Base-by-base conservation (phyloP, 2,113 vertebrate species). In the Sminthopsis crassicaudata region DNA sequence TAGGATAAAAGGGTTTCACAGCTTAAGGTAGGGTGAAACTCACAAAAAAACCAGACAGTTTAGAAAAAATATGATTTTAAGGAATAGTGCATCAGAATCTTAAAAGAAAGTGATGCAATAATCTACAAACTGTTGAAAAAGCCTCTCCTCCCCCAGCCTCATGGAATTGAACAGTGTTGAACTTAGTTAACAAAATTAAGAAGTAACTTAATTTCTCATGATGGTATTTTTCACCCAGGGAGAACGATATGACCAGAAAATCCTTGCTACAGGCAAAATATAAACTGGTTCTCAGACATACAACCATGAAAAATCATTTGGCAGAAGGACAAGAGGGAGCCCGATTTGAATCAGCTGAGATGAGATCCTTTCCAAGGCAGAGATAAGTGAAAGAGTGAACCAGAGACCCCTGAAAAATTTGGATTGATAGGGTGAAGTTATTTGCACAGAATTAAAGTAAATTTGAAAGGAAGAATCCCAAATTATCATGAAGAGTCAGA, bases 371-470 rank as follows among this genome's bases (percentile, higher is more conserved):
- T 0, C 1, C 16, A 91, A 46, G 50, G 19, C 53, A 93, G 93
- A 90, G n/a, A 89, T 55, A 46, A 94, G 25, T 14, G 60, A 91
- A 52, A 90, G 52, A 67, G 53, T 53, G 52, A 90, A 19, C 11
- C 16, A 46, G 27, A 76, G 60, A 55, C n/a, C 51, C 52, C 76
- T 27, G 84, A 42, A 46, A 46, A 94, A 91, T 53, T 42, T 84
- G 10, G 19, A 12, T 25, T 90, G 88, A 89, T 42, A 76, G 90
- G 92, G 89, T 7, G 84, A 93, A 84, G 93, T 93, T 57, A 76
- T 91, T 91, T 94, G 54, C 96, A 90, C 23, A 91, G 94, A 95
- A 96, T 97, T 91, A 95, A 90, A 84, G 67, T 7, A 42, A 42
- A 19, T 76, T 42, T 76, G 36, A 42, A 23, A 42, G n/a, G 67